Base-by-base conservation (phyloP, 2,888 invertebrate genomes). In the Globia sparganii region DNA sequence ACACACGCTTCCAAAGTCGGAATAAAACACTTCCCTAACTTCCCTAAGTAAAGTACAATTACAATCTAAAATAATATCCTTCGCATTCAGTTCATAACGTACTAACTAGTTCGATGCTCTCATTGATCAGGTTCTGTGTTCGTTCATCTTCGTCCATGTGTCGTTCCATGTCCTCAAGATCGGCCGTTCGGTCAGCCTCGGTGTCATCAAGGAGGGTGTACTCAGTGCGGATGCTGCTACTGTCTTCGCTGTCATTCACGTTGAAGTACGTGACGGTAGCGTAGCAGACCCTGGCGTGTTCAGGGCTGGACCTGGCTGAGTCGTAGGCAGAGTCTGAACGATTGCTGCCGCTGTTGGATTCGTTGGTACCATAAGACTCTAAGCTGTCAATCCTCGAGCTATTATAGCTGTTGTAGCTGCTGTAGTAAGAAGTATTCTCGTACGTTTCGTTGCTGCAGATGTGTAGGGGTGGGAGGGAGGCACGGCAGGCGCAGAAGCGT, bases 181-280 rank as follows among this genome's bases (percentile, higher is more conserved):
- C 91, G 11, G 85, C 89, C 64, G 88, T 78, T 53, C 87, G 84
- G 37, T 92, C 94, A 8, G 85, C 86, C 4, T 94, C 94, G 0
- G 90, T 90, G 28, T 96, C 96, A 59, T 96, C 96, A 0, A 96
- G 90, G 4, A 96, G 90, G 1, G 96, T 96, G 87, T 95, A 96
- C 81, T 96, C 96, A 0, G 96, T 96, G 56, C 94, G 91, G 85
- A 96, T 95, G 86, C 96, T 96, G 91, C 95, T 94, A 85, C 94
- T 95, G 74, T 96, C 96, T 61, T 96, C 96, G 58, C 96, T 95
- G 84, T 96, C 96, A 66, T 95, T 95, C 0, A 95, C 95, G 75
- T 96, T 96, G 89, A 95, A 95, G 84, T 96, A 96, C 0, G 96
- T 95, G 21, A 96, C 96, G 0, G 96, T 95, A 2, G 96, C 96